Evolutionary conservation across 2,888 invertebrate genomes (phyloP).

Genomic region (Sphaerophoria taeniata): DNA sequence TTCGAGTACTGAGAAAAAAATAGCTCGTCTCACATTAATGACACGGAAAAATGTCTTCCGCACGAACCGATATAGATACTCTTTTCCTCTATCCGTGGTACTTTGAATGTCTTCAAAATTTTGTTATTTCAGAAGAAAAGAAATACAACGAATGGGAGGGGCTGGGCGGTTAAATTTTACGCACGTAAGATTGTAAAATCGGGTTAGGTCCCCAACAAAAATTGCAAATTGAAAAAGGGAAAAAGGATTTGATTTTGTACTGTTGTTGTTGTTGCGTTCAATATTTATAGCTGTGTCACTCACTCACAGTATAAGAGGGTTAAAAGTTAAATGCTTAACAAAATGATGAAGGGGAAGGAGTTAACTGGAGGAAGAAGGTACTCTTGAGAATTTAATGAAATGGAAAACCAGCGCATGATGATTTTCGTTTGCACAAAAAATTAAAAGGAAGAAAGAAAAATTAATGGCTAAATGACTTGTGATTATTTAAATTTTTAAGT

Average conservation of each 20-base stretch:
- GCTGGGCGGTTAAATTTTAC: background rate
- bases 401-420: slow-evolving; percentile 5
- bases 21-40: slow-evolving; percentile 40
- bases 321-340: slow-evolving; percentile 15
- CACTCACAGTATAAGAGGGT: background rate
- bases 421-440: background rate
- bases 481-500: slow-evolving; percentile 24
- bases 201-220: background rate
- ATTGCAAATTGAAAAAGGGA: slow-evolving; percentile 33
- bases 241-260: slow-evolving; percentile 8
- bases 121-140: background rate
- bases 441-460: background rate
- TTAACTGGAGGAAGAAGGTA: slow-evolving; percentile 4
- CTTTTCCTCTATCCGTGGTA: slow-evolving; percentile 1
- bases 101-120: slow-evolving; percentile 52
- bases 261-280: background rate
- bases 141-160: background rate
- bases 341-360: background rate
- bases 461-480: slow-evolving; percentile 18
- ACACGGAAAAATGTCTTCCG: slow-evolving; percentile 55
- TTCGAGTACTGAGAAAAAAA: background rate
- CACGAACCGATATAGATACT: slow-evolving; percentile 34
- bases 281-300: background rate
- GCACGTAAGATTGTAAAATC: slow-evolving; percentile 16
- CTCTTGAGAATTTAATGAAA: slow-evolving; percentile 22